Evolutionary conservation across 2,797 vertebrate genomes (phyloP), one percentile per base, ranked within the genome.

Genomic region (Phataginus tetradactyla): DNA sequence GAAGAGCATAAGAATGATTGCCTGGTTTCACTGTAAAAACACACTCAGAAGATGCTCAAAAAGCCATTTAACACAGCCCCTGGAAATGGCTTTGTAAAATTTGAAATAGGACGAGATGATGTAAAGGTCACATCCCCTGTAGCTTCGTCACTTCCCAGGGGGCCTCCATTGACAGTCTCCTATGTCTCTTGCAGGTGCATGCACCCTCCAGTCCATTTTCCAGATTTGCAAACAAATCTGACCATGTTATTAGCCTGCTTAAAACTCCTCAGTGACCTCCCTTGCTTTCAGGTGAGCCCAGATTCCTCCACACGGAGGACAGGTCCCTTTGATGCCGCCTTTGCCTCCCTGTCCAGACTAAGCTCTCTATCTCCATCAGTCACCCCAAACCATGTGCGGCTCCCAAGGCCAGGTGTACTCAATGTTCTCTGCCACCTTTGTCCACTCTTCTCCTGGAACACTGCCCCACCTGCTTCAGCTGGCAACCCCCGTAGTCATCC

Each of bases 321-420:
- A 68, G 23, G 39, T 6, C 27, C 51, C 57, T 0, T 0, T 29
- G 57, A 64, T 6, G 49, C 1, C 0, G 10, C 34, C 3, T 51
- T 86, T 14, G 57, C 55, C 72, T 77, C 49, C 51, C 45, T 42
- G 21, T 51, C 10, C 71, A 59, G 9, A 53, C 21, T 18, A 25
- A 69, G 57, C 21, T 27, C 15, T 32, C 34, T 83, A 20, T 53
- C 39, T 18, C 45, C 39, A 51, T 23, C 81, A 20, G 4, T 37
- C 27, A 63, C n/a, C 49, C 39, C 12, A 68, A 34, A 37, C 37
- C 59, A 64, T 0, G 0, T 11, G 18, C 23, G 20, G 17, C 39
- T 51, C 75, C 63, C 74, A 32, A 23, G 3, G 9, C 18, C 8
- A 83, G 80, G 20, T 27, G 1, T 13, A 3, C 49, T 71, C 14